Evolutionary conservation across 2,113 vertebrate genomes (phyloP).

Genomic region (Poicephalus meyeri): DNA sequence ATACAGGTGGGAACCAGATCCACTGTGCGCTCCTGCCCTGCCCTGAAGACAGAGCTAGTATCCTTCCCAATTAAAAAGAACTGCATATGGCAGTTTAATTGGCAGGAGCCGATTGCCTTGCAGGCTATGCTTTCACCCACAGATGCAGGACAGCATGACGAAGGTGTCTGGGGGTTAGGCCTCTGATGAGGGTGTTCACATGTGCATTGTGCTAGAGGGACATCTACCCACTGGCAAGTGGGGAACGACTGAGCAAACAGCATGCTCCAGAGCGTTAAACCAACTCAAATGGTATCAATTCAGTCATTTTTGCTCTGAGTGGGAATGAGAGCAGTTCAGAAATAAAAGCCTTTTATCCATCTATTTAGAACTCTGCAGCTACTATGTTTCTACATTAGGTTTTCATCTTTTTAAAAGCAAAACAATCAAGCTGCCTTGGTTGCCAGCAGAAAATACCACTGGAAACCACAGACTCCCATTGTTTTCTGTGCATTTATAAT

Average conservation of each 20-base stretch:
- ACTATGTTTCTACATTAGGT: not conserved
- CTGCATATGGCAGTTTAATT: not conserved
- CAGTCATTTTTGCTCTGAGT: not conserved
- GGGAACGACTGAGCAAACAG: not conserved
- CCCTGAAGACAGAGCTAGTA: not conserved
- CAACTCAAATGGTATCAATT: not conserved
- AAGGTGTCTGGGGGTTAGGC: not conserved
- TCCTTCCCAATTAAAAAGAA: not conserved
- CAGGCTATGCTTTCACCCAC: not conserved
- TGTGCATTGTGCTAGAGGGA: rapidly evolving
- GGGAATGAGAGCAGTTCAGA: not conserved
- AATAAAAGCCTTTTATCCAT: not conserved
- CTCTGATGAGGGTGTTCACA: not conserved
- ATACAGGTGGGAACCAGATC: not conserved
- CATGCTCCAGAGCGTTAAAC: rapidly evolving
- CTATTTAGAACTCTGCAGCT: not conserved
- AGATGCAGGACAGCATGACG: rapidly evolving
- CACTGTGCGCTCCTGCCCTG: rapidly evolving
- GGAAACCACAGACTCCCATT: not conserved
- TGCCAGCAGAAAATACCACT: not conserved
- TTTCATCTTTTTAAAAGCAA: not conserved
- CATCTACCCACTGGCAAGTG: not conserved
- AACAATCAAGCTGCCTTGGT: not conserved
- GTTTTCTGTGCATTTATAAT: not conserved
- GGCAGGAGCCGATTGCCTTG: not conserved